phyloP scores from a whole-genome alignment of 2,797 vertebrate species.

The Lithobates pipiens region DNA sequence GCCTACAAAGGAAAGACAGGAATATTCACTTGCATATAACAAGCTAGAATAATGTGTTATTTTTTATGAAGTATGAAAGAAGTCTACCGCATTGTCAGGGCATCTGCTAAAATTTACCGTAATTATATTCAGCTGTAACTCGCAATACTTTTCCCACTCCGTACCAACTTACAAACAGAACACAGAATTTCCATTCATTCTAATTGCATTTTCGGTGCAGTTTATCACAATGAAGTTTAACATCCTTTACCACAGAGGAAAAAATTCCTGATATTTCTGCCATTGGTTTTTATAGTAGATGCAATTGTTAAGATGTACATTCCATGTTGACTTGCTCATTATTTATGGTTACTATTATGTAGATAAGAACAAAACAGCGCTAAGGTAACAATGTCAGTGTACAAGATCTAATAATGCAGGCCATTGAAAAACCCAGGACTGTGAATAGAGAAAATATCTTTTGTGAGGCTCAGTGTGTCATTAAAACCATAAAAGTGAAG shows the following conservation, averaged over 20 bases:
- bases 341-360: conserved; percentile 36
- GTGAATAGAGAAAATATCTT: background rate
- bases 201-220: background rate
- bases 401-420: conserved; percentile 22
- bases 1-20: no score
- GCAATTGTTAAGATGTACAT: conserved; percentile 8
- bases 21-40: no score
- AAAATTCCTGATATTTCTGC: conserved; percentile 7
- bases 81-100: background rate
- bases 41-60: no score
- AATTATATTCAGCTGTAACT: conserved; percentile 28
- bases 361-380: conserved; percentile 46
- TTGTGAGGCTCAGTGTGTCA: conserved; percentile 12
- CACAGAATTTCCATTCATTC: conserved; percentile 36
- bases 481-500: background rate
- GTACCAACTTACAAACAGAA: conserved; percentile 7
- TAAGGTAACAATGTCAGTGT: conserved; percentile 3
- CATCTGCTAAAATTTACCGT: conserved; percentile 14
- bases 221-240: conserved; percentile 37
- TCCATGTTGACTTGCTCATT: conserved; percentile 38
- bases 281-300: conserved; percentile 6
- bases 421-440: background rate
- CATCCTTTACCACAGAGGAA: conserved; percentile 13
- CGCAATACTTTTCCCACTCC: background rate
- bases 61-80: background rate